A percentile compares a stretch with the other conserved stretches of the same genome.
phyloP scores from a whole-genome alignment of 2,797 vertebrate species.

The Phrynocephalus forsythii region DNA sequence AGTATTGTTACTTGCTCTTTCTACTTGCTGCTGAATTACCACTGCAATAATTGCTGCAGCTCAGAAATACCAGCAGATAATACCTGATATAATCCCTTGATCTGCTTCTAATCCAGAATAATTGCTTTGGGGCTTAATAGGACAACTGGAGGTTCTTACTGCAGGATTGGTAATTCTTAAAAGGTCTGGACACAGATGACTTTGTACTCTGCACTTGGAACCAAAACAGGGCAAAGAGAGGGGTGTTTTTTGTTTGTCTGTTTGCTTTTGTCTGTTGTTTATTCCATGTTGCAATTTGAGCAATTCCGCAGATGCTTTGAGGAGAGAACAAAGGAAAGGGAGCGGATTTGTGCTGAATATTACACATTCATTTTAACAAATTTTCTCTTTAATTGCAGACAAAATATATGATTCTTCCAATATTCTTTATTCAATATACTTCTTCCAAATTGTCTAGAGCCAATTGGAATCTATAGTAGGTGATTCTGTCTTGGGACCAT shows the following conservation, averaged over 20 bases:
- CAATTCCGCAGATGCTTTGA: background rate
- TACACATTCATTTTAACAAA: background rate
- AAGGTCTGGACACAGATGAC: constrained; percentile 46
- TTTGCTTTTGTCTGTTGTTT: background rate
- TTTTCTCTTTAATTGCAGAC: background rate
- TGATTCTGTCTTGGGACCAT: too few relatives aligned
- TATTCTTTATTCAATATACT: too few relatives aligned
- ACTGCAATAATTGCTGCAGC: constrained; percentile 63
- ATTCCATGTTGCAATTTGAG: background rate
- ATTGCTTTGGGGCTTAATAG: constrained; percentile 76
- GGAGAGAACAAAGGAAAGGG: background rate
- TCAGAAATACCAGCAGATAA: constrained; percentile 72
- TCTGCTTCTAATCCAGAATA: constrained; percentile 78
- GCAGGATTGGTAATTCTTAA: constrained; percentile 55
- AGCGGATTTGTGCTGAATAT: background rate
- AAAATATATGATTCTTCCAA: background rate
- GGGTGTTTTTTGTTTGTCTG: background rate
- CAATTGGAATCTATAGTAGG: too few relatives aligned
- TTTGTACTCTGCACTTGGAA: constrained; percentile 30
- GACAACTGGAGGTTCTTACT: constrained; percentile 71
- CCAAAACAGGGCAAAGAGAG: background rate
- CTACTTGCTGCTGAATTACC: constrained; percentile 50
- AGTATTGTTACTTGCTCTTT: constrained; percentile 51
- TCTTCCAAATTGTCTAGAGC: too few relatives aligned
- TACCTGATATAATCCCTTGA: constrained; percentile 75